Base-by-base conservation (phyloP, 2,797 vertebrate species). In the Pagetopsis macropterus region DNA sequence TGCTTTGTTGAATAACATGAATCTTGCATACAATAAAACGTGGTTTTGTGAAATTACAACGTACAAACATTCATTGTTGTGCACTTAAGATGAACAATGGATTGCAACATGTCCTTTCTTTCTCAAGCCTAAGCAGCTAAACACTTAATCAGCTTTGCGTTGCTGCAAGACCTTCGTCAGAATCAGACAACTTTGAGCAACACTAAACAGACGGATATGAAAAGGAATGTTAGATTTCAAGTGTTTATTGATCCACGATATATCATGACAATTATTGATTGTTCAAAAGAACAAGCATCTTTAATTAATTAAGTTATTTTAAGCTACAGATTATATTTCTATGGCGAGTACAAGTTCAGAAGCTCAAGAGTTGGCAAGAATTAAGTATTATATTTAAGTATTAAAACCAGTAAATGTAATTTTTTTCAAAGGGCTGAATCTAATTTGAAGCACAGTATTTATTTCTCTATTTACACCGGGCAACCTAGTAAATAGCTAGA, bases 121-220 rank as follows among this genome's bases (percentile, higher is more conserved):
- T 70, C 50, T 41, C 16, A 44, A 57, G 70, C 73, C 78, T 84
- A 82, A 65, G 44, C 49, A 31, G 27, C 63, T 37, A 75, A 48
- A 15, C 45, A 15, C 61, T 79, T 92, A 91, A 93, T 86, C 84
- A 72, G 91, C 84, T 92, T 92, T 82, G 63, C 60, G 12, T 13
- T 60, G 55, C 45, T 76, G 51, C 75, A 65, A 78, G 61, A 76
- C 57, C 52, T 54, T 69, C 19, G 5, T 66, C 69, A 71, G 59
- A 65, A 51, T 75, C 31, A 19, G 50, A 65, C 33, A 37, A 9
- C 33, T 37, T 37, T 37, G 33, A 37, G 33, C 33, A 37, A 37
- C 65, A 75, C 66, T 70, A 69, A 57, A 31, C 72, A 46, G 56
- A 54, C 23, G 23, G 23, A 27, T 27, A 3, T 27, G 23, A 27